phyloP scores from a whole-genome alignment of 2,113 vertebrate species.

The Pelobates fuscus region DNA sequence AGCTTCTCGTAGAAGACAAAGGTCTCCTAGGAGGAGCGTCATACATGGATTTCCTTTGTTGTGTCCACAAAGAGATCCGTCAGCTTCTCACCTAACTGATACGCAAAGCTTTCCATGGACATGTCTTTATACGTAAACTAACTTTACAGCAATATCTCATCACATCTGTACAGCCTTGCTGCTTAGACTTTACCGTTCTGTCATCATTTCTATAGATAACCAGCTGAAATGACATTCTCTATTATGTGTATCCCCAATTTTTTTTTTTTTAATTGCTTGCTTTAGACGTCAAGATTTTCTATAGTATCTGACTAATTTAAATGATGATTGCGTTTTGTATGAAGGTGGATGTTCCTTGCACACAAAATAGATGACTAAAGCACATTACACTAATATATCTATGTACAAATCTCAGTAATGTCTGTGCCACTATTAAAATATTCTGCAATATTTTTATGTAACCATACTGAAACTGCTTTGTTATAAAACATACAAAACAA shows the following conservation, averaged over 20 bases:
- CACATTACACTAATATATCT: no score
- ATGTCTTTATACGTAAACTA: neutral
- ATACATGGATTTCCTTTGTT: constrained; percentile 91
- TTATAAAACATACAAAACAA: no score
- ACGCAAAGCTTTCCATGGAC: neutral
- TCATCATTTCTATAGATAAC: no score
- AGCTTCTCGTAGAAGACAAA: constrained; percentile 93
- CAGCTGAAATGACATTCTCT: no score
- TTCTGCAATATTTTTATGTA: no score
- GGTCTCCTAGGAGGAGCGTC: constrained; percentile 84
- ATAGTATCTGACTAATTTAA: neutral
- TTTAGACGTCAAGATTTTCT: constrained; percentile 28
- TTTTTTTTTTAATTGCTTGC: constrained; percentile 48
- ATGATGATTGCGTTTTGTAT: neutral
- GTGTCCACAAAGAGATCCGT: constrained; percentile 87
- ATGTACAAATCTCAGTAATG: no score
- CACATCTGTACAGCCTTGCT: neutral
- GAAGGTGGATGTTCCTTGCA: no score
- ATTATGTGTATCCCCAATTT: no score
- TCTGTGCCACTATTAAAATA: no score
- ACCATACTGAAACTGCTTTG: no score
- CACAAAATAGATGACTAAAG: no score
- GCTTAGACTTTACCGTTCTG: neutral
- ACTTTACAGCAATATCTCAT: neutral
- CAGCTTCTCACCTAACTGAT: constrained; percentile 84